Evolutionary conservation across 2,113 vertebrate species (phyloP), one percentile per base, ranked within the genome.

Genomic region (Cephalopterus ornatus): DNA sequence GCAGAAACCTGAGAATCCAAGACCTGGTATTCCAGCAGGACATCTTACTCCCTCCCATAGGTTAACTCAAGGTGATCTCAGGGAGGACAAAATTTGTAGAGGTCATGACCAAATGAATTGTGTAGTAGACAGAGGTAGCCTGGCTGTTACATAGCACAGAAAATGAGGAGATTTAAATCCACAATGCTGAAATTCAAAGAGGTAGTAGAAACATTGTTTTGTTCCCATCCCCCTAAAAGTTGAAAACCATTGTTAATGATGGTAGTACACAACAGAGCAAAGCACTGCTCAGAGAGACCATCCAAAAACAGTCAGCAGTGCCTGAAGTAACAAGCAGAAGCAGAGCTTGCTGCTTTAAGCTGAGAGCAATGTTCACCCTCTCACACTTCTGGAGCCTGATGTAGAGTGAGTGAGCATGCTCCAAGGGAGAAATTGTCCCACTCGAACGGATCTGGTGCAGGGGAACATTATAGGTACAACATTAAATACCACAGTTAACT

Each of bases 131-230:
- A 67, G 68, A 66, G 26, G 44, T 5, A 58, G n/a, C 37, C 24
- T 58, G 28, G 27, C 32, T 56, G 42, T 11, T 42, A 66, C 0
- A 0, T 7, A 33, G 67, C 18, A 46, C 3, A 47, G 46, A 58
- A 75, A 55, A 61, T 0, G 2, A 49, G 44, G 21, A 19, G 4
- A 35, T 68, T 81, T 41, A 83, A 70, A 73, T 53, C 13, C 26
- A 83, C 62, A 32, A 2, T 0, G 1, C n/a, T 74, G 42, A 74
- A 66, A 42, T 68, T 75, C 35, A 41, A 71, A 71, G 21, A 63
- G 18, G 46, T 4, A 56, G 50, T 18, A 70, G 18, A 83, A 92
- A 39, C 0, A 9, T 5, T 35, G 16, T 7, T 62, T 63, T 61
- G 12, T 35, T 68, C 18, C 56, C 42, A 46, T 3, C 12, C 5